A percentile compares a stretch with the other conserved stretches of the same genome.
phyloP scores from a whole-genome alignment of 2,113 vertebrate species.

The Progne subis region DNA sequence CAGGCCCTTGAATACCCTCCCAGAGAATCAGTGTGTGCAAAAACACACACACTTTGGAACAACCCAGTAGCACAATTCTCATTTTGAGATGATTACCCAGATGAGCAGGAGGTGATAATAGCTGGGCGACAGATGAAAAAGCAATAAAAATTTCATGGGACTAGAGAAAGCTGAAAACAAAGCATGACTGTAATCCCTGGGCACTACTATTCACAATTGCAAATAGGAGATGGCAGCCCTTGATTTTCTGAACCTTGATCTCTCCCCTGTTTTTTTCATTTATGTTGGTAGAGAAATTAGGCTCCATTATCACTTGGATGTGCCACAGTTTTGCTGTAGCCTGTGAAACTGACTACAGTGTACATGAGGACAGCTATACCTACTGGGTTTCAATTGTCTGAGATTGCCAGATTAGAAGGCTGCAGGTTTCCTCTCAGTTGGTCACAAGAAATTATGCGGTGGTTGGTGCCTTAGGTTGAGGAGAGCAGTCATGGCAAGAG shows the following conservation, averaged over 20 bases:
- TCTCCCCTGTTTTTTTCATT: not conserved
- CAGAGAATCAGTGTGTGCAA: not conserved
- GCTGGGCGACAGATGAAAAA: not conserved
- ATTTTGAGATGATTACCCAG: not conserved
- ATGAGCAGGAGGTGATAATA: not conserved
- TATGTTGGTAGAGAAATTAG: not conserved
- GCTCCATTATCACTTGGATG: not conserved
- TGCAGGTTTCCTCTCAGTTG: not conserved
- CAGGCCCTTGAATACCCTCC: not conserved
- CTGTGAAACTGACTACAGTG: not conserved
- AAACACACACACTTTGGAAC: not conserved
- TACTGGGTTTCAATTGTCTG: not conserved
- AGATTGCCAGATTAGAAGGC: not conserved
- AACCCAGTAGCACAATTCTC: not conserved
- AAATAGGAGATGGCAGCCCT: not conserved
- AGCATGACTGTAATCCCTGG: not conserved
- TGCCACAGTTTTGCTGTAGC: not conserved
- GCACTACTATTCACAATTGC: not conserved
- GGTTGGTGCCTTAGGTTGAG: not conserved
- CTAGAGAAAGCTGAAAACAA: not conserved
- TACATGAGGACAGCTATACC: not conserved
- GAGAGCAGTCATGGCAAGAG: not conserved
- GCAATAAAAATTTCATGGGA: not conserved
- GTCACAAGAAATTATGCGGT: not conserved
- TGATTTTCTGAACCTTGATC: not conserved